A percentile compares a stretch with the other conserved stretches of the same genome.
phyloP scores from a whole-genome alignment of 2,888 invertebrate species.

The Drosophila macrospina region DNA sequence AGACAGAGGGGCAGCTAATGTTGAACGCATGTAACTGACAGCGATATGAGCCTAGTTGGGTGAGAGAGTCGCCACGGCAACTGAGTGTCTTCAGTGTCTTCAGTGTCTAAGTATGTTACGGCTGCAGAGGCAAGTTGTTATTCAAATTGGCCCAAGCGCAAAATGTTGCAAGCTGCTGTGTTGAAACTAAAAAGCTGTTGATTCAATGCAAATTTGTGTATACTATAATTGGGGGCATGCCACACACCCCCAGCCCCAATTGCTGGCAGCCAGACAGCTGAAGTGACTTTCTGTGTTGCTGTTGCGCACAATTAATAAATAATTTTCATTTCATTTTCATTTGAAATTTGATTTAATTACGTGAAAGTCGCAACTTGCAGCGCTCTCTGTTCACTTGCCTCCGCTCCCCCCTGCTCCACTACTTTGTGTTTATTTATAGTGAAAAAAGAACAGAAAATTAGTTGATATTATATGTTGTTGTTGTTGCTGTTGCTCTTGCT shows the following conservation, averaged over 20 bases:
- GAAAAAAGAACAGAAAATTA: conserved; percentile 71
- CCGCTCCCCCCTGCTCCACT: neutral
- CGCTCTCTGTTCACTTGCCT: conserved; percentile 4
- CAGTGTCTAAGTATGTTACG: conserved; percentile 49
- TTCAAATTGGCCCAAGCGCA: conserved; percentile 32
- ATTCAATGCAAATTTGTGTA: conserved; percentile 58
- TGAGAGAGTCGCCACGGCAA: conserved; percentile 1
- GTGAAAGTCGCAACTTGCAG: conserved; percentile 60
- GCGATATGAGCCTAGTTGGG: too few relatives aligned
- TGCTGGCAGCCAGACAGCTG: neutral
- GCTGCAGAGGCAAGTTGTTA: conserved; percentile 56
- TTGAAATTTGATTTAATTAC: conserved; percentile 76
- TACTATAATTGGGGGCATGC: conserved; percentile 7
- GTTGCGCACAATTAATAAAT: conserved; percentile 70
- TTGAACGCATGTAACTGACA: conserved; percentile 51
- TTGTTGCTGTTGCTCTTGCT: conserved; percentile 23
- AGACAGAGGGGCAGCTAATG: conserved; percentile 9
- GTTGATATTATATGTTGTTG: conserved; percentile 60
- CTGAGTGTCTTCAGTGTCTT: conserved; percentile 11
- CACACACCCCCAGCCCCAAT: neutral
- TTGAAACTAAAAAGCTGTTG: conserved; percentile 43
- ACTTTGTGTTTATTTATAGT: conserved; percentile 31
- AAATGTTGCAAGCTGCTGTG: conserved; percentile 9
- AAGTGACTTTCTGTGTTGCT: conserved; percentile 47
- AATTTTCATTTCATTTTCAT: conserved; percentile 80